Conservation (phyloP, 2,888 invertebrate genomes). For the Tenodera sinensis region DNA sequence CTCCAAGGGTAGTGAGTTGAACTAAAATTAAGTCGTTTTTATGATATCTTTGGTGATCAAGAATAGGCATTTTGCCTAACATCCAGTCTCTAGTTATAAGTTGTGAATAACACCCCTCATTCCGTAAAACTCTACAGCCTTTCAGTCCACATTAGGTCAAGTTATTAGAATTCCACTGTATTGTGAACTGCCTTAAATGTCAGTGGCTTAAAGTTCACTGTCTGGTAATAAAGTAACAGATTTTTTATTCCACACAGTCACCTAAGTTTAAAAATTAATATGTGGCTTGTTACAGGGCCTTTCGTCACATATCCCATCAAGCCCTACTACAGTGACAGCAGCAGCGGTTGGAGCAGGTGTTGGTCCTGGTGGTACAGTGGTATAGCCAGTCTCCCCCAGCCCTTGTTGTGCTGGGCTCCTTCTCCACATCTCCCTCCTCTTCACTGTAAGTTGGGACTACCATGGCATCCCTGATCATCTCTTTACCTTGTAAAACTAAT, state of each 20-base stretch:
- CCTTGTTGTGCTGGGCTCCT: conserved; percentile 9
- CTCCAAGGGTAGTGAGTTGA: too few relatives aligned
- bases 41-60: too few relatives aligned
- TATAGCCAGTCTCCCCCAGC: conserved; percentile 27
- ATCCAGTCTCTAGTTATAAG: too few relatives aligned
- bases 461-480: conserved; percentile 2
- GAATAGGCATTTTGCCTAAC: too few relatives aligned
- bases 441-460: conserved; percentile 12
- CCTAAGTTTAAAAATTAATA: background rate
- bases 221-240: background rate
- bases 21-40: too few relatives aligned
- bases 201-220: background rate
- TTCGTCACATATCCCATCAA: conserved; percentile 28
- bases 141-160: too few relatives aligned
- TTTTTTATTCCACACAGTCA: background rate
- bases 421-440: background rate
- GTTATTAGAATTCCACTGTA: too few relatives aligned
- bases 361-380: conserved; percentile 30
- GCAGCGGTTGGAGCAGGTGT: conserved; percentile 28
- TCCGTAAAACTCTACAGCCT: too few relatives aligned
- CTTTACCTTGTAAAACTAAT: conserved; percentile 2
- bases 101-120: too few relatives aligned
- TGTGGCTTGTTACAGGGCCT: conserved; percentile 18
- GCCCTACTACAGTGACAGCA: conserved; percentile 30
- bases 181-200: background rate